Percentiles rank a stretch among this genome's conserved stretches.
Conservation (phyloP, 2,888 invertebrate genomes). For the Pyralis farinalis region DNA sequence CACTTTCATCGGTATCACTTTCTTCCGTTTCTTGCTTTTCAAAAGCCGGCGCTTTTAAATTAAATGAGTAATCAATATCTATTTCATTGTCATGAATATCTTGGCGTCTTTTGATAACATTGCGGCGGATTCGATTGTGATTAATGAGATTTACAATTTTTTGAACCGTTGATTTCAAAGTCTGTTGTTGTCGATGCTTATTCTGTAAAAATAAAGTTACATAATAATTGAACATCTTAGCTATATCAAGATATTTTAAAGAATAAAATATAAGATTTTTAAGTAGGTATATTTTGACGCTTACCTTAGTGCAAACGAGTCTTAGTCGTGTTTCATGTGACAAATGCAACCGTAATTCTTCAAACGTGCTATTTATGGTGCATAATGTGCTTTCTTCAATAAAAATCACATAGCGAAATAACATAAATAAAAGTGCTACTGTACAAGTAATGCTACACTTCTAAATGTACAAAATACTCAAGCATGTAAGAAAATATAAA, state of each 20-base stretch:
- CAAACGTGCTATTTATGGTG: background rate
- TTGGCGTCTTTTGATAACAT: conserved; percentile 27
- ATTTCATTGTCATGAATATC: conserved; percentile 44
- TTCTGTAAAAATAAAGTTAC: background rate
- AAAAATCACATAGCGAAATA: too few relatives aligned
- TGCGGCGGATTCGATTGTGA: background rate
- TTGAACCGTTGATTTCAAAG: background rate
- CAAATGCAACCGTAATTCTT: background rate
- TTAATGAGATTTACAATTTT: background rate
- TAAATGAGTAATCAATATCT: conserved; percentile 36
- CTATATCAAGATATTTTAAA: background rate
- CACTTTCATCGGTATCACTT: conserved; percentile 16
- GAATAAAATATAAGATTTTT: background rate
- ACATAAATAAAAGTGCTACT: too few relatives aligned
- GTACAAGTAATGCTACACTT: too few relatives aligned
- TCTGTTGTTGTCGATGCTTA: background rate
- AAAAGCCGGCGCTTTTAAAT: conserved; percentile 40
- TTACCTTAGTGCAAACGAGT: background rate
- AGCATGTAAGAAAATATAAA: too few relatives aligned
- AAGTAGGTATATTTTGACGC: background rate
- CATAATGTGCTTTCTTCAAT: background rate
- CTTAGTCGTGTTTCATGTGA: background rate
- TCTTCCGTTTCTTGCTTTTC: conserved; percentile 47
- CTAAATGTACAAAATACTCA: too few relatives aligned
- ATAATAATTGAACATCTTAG: too few relatives aligned